phyloP scores from a whole-genome alignment of 37 sponge, comb jelly and placozoan genomes.

The Tethya wilhelma region DNA sequence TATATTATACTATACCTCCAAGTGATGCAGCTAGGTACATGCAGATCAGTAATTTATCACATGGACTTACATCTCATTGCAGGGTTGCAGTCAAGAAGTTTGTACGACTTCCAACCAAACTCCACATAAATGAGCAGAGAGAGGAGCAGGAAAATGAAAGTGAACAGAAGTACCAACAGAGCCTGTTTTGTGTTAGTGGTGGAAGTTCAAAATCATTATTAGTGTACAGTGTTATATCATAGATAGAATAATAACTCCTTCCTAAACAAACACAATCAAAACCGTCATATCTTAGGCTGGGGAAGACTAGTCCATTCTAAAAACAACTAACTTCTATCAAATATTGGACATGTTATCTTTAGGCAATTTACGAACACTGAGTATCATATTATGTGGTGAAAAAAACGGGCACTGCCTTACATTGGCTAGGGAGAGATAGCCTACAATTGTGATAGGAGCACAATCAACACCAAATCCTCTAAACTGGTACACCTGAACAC shows the following conservation, averaged over 20 bases:
- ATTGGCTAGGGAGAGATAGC: conserved; percentile 56
- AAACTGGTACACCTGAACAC: conserved; percentile 68
- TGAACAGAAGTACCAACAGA: conserved; percentile 36
- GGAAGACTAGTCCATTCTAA: too few relatives aligned
- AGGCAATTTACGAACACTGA: too few relatives aligned
- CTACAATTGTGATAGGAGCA: conserved; percentile 44
- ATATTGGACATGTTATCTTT: too few relatives aligned
- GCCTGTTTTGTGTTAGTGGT: conserved; percentile 8
- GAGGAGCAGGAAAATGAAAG: conserved; percentile 24
- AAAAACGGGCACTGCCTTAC: conserved; percentile 20
- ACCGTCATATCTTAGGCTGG: too few relatives aligned
- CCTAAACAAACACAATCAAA: too few relatives aligned
- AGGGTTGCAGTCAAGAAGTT: conserved; percentile 55
- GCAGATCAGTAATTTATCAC: background rate
- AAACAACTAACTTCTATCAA: too few relatives aligned
- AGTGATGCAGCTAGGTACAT: too few relatives aligned
- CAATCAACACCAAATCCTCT: conserved; percentile 52
- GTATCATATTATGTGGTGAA: too few relatives aligned
- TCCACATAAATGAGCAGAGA: conserved; percentile 54
- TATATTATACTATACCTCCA: too few relatives aligned
- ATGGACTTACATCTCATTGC: conserved; percentile 55
- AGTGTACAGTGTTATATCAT: too few relatives aligned
- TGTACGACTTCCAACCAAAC: conserved; percentile 74
- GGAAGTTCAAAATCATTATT: too few relatives aligned
- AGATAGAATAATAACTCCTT: too few relatives aligned